Evolutionary conservation across 2,797 vertebrate genomes (phyloP).

Genomic region (Xenentodon cancila): DNA sequence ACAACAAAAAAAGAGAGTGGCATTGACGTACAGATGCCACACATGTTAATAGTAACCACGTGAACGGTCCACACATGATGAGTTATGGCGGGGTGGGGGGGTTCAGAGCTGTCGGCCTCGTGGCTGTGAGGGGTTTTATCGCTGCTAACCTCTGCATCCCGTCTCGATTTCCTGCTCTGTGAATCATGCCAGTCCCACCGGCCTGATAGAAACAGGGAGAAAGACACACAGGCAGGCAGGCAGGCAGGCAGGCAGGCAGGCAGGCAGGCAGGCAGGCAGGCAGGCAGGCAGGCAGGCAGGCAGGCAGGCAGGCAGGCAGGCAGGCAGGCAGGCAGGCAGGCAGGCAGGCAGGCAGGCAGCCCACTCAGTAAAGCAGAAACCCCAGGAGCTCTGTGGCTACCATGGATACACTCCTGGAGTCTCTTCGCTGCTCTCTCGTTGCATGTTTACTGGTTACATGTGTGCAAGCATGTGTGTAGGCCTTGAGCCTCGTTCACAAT

Average conservation of each 20-base stretch:
- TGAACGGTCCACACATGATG: conserved; percentile 5
- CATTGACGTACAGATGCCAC: conserved; percentile 4
- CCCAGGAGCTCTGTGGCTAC: conserved; percentile 72
- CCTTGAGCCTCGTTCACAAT: conserved; percentile 20
- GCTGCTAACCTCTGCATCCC: conserved; percentile 61
- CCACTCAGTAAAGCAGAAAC: conserved; percentile 74
- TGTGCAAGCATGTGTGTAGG: conserved; percentile 52
- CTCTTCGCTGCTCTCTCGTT: conserved; percentile 54
- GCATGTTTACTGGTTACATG: conserved; percentile 59
- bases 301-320: conserved; percentile 44
- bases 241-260: conserved; percentile 44
- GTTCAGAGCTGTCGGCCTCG: conserved; percentile 22
- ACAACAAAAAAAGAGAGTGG: not conserved
- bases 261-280: conserved; percentile 31
- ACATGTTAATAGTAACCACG: conserved; percentile 10
- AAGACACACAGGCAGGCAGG: conserved; percentile 21
- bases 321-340: conserved; percentile 29
- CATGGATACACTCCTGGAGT: conserved; percentile 77
- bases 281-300: conserved; percentile 35
- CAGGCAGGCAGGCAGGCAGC: conserved; percentile 48
- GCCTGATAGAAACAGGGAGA: conserved; percentile 46
- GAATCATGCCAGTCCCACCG: conserved; percentile 67
- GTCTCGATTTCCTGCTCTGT: conserved; percentile 72
- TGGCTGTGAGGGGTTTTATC: conserved; percentile 43
- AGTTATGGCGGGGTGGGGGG: conserved; percentile 24